Percentiles rank a stretch among this genome's conserved stretches.
These are phyloP conservation scores for Notamacropus eugenii DNA, from an alignment of 2,797 vertebrate genomes.

Conservation along the genomic window DNA sequence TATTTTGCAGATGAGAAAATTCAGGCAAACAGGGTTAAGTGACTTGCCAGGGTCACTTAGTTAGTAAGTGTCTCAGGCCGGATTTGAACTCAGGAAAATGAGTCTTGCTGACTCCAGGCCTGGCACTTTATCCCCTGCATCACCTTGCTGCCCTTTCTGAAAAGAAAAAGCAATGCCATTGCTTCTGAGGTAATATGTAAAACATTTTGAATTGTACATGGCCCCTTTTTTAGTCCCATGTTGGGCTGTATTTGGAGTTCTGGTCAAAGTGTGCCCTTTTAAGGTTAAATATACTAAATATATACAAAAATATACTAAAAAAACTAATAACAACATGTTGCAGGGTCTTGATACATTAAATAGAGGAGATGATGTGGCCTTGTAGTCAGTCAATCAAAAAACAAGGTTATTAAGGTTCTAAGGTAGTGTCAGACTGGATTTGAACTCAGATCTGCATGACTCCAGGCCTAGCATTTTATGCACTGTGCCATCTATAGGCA, in stretches of 20 bases:
- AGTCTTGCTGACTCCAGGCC: not conserved
- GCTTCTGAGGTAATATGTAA: conserved; percentile 28
- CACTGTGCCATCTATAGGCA: no score
- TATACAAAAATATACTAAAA: not conserved
- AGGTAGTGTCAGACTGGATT: not conserved
- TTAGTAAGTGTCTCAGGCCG: not conserved
- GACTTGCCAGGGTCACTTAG: not conserved
- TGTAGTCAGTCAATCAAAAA: not conserved
- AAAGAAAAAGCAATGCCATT: conserved; percentile 11
- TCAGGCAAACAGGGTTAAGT: not conserved
- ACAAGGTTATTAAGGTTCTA: not conserved
- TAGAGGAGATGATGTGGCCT: not conserved
- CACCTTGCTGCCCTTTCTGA: not conserved
- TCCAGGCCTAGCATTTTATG: not conserved
- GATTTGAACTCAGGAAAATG: not conserved
- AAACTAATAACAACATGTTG: not conserved
- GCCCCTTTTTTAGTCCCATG: not conserved
- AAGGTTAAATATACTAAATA: no score
- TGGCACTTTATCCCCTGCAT: not conserved
- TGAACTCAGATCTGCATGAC: not conserved
- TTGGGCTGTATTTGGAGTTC: not conserved
- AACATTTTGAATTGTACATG: not conserved
- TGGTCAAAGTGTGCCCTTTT: not conserved
- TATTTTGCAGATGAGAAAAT: not conserved
- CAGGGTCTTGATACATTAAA: not conserved